Base-by-base conservation (phyloP, 2,888 invertebrate genomes). In the Acleris holmiana region DNA sequence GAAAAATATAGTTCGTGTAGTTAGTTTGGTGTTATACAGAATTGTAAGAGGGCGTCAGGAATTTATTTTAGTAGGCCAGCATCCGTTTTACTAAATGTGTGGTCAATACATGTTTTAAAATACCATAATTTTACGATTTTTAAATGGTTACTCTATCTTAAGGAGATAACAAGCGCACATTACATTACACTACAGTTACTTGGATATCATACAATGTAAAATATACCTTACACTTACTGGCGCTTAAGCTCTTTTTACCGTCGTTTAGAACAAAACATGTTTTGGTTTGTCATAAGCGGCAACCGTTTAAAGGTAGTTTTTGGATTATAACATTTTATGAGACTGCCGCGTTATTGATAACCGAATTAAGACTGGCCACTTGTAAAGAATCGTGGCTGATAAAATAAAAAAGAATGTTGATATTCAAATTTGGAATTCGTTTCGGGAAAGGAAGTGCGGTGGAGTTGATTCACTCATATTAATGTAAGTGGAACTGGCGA, bases 281-380 rank as follows among this genome's bases (percentile, higher is more conserved):
- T 5, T 23, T 5, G 1, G 35, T 53, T 35, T 40, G 19, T 7
- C 7, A 53, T 29, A 41, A 54, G 47, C 51, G 51, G n/a, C 58
- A 6, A 15, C 15, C n/a, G 25, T 41, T 54, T 59, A 48, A 54
- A 59, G 44, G 54, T 47, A 13, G 40, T 2, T 29, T 58, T 64
- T 48, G 29, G 25, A 8, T 29, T 17, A 48, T 48, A 40, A 35
- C 21, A 35, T 54, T 54, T 64, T 64, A 59, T 59, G 58, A 48
- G 53, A 5, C 58, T 19, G 53, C 40, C 41, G 64, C 25, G 17
- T 54, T 54, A 40, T 40, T 25, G 64, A 64, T 64, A 59, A 59
- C 47, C 48, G 48, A 54, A 64, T 29, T 64, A 64, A 59, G 41
- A 64, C 64, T 58, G 53, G 58, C 58, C 58, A 40, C 64, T 54